phyloP scores from a whole-genome alignment of 1,140 invertebrate species.

The Elymnias hypermnestra region DNA sequence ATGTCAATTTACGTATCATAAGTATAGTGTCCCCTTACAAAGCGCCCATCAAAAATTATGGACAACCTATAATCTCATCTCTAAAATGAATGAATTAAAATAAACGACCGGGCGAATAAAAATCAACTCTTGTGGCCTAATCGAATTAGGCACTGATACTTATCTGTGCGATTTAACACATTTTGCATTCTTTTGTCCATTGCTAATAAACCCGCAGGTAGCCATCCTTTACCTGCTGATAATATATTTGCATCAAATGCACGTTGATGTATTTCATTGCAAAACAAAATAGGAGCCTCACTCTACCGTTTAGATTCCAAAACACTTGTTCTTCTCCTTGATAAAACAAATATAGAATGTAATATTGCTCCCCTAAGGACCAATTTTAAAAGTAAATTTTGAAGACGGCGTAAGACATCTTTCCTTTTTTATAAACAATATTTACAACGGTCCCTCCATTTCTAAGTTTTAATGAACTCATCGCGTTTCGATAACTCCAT shows the following conservation, averaged over 20 bases:
- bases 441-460: no score
- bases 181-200: slow-evolving; percentile 68
- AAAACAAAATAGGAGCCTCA: no score
- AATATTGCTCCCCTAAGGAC: no score
- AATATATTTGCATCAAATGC: not conserved
- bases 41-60: no score
- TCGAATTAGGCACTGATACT: slow-evolving; percentile 69
- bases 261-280: slow-evolving; percentile 11
- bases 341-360: no score
- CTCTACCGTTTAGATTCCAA: no score
- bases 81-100: slow-evolving; percentile 48
- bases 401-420: no score
- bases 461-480: slow-evolving; percentile 64
- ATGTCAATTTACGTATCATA: no score
- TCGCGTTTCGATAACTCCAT: slow-evolving; percentile 32
- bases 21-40: no score
- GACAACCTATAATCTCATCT: slow-evolving; percentile 20
- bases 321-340: no score
- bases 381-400: no score
- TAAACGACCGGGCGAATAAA: slow-evolving; percentile 65
- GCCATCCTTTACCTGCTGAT: slow-evolving; percentile 31
- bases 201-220: slow-evolving; percentile 68
- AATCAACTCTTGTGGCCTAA: slow-evolving; percentile 69
- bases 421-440: no score
- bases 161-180: slow-evolving; percentile 68